Evolutionary conservation across 2,888 invertebrate genomes (phyloP).

Genomic region (Eudemis profundana): DNA sequence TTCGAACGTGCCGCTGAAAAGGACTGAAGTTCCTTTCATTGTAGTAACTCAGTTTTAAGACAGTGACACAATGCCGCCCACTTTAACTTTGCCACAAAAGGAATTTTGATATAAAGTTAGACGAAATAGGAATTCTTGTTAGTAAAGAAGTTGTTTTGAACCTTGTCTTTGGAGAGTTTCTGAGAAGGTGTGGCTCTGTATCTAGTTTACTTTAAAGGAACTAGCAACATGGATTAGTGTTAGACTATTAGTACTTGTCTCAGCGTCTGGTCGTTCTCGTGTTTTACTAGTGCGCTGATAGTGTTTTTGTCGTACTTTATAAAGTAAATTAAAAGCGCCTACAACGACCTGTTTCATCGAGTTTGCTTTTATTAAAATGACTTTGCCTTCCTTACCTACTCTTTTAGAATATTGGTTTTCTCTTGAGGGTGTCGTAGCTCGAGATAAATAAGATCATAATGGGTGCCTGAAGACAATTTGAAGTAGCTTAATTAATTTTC

Average conservation of each 20-base stretch:
- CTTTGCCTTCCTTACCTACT: background rate
- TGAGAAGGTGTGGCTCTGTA: slow-evolving; percentile 21
- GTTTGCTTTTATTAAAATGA: slow-evolving; percentile 6
- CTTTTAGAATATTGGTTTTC: slow-evolving; percentile 14
- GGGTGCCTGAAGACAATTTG: slow-evolving; percentile 26
- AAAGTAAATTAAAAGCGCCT: slow-evolving; percentile 3
- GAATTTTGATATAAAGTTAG: slow-evolving; percentile 61
- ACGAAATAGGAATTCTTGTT: slow-evolving; percentile 39
- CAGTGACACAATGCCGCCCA: slow-evolving; percentile 65
- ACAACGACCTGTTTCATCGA: background rate
- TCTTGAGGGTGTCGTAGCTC: background rate
- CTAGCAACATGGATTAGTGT: slow-evolving; percentile 29
- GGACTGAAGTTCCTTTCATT: slow-evolving; percentile 61
- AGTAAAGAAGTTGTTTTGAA: slow-evolving; percentile 24
- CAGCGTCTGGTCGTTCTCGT: slow-evolving; percentile 3
- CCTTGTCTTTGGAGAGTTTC: slow-evolving; percentile 20
- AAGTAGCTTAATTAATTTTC: slow-evolving; percentile 31
- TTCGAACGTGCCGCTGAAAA: slow-evolving; percentile 66
- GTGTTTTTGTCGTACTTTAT: slow-evolving; percentile 1
- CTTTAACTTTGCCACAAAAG: slow-evolving; percentile 58
- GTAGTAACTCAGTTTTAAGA: slow-evolving; percentile 70
- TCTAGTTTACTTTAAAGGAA: slow-evolving; percentile 34
- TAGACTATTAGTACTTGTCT: slow-evolving; percentile 36
- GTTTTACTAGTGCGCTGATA: slow-evolving; percentile 8
- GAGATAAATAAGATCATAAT: slow-evolving; percentile 30